Base-by-base conservation (phyloP, 2,888 invertebrate species). In the Drosophila pseudotalamancana region DNA sequence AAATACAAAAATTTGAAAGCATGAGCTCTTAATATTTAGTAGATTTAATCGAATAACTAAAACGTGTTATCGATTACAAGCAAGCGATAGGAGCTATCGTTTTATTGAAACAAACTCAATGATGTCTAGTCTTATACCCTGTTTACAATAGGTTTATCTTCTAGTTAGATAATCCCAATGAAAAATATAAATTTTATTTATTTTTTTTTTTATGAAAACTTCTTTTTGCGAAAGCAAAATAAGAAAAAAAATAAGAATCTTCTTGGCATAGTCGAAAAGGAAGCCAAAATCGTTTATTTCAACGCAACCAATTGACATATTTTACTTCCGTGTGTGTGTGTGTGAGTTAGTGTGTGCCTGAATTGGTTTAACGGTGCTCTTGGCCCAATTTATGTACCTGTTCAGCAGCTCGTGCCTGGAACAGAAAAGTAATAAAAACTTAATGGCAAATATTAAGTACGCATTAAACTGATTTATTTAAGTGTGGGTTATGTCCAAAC, bases 401-500 rank as follows among this genome's bases (percentile, higher is more conserved):
- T 42, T 40, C 51, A 6, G 42, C 31, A 50, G 32, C 39, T 40
- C 23, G 16, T 4, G 39, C 18, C 35, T 34, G 11, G 37, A 21
- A 43, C 11, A 42, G 45, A 18, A 56, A 51, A 55, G 82, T 60
- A 85, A 82, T 82, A 84, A 87, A 87, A 88, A 59, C 67, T 53
- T 85, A 87, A 83, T 87, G 73, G 68, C 70, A 73, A 70, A 72
- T 83, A 86, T 84, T 79, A 79, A 71, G 80, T 69, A 72, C 72
- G 65, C 84, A 88, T 84, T 88, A 70, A 77, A 72, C 77, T 83
- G 87, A 87, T 87, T 82, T 82, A 85, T 74, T 54, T 19, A 23
- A 50, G 67, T 32, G 40, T 61, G 42, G 12, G 14, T n/a, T 60
- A 21, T 43, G 46, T 65, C 45, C 39, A 49, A 21, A 35, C 31